Evolutionary conservation across 2,888 invertebrate genomes (phyloP), one percentile per base, ranked within the genome.

Genomic region (Diarsia brunnea): DNA sequence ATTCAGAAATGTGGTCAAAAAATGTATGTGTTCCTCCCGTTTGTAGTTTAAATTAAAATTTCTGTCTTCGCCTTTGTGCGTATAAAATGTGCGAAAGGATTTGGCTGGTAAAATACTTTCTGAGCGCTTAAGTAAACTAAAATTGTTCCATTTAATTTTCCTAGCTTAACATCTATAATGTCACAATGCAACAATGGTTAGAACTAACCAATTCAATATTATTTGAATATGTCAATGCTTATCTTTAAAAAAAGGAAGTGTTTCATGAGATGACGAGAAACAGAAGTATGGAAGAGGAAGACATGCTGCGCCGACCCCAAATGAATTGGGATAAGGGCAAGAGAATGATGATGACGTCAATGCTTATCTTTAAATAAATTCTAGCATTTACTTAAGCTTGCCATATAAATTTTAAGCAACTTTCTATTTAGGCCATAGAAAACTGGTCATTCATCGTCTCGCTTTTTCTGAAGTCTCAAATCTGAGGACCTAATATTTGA

Each of bases 31-130:
- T 24, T 75, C 75, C 67, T 84, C 61, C 75, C n/a, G 69, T 74
- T 79, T 84, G 73, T 70, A 61, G 53, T 71, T 49, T 77, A 63
- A 73, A 77, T 82, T 76, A 83, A 21, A 71, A 82, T 24, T 61
- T 83, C 61, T 43, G 68, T 71, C 61, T 76, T 85, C 51, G 51
- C 61, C 47, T 70, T 85, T 85, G 78, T 73, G 38, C 7, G 24
- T 49, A 11, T 60, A 38, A 84, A 66, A 69, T n/a, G 43, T 61
- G 47, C 43, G 53, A 66, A 82, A 63, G n/a, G 38, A 68, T 78
- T 82, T 61, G 14, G 14, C 31, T 38, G 1, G 21, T 49, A 51
- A 38, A 53, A 14, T 43, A 31, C 47, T 64, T 77, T 69, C n/a
- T 67, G 2, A 55, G 16, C 43, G 31, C 12, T 71, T 68, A 73